Evolutionary conservation across 2,888 invertebrate genomes (phyloP).

Genomic region (Drosophila fungiperda): DNA sequence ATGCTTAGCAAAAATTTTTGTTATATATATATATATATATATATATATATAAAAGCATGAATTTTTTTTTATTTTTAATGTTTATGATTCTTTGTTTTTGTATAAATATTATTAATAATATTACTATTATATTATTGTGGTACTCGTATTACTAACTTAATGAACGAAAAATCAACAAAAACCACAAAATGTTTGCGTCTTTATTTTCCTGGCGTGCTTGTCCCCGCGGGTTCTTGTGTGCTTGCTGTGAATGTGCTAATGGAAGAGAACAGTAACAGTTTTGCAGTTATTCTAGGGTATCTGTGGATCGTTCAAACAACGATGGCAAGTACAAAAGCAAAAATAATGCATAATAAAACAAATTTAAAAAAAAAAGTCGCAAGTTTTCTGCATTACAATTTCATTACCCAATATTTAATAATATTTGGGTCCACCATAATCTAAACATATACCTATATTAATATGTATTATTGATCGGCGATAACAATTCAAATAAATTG

Average conservation of each 20-base stretch:
- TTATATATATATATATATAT: not conserved
- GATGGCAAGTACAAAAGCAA: conserved; percentile 29
- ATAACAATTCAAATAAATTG: not conserved
- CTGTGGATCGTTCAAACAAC: not conserved
- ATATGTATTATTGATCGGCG: not conserved
- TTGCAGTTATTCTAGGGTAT: not conserved
- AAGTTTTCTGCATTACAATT: not conserved
- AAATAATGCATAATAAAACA: not conserved
- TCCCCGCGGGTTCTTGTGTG: conserved; percentile 20
- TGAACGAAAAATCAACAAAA: conserved; percentile 12
- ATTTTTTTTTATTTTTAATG: conserved; percentile 53
- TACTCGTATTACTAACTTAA: conserved; percentile 59
- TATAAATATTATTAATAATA: conserved; percentile 42
- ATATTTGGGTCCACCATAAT: not conserved
- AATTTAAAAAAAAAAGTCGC: not conserved
- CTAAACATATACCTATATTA: not conserved
- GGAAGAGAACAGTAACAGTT: conserved; percentile 6
- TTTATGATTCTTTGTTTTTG: conserved; percentile 39
- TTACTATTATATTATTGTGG: conserved; percentile 46
- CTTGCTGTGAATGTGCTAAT: conserved; percentile 35
- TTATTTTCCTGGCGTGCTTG: conserved; percentile 38
- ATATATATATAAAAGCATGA: conserved; percentile 51
- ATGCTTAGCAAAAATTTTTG: conserved; percentile 51
- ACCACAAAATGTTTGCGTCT: conserved; percentile 22
- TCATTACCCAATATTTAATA: not conserved